Base-by-base conservation (phyloP, 2,888 invertebrate genomes). In the Perithous albicinctus region DNA sequence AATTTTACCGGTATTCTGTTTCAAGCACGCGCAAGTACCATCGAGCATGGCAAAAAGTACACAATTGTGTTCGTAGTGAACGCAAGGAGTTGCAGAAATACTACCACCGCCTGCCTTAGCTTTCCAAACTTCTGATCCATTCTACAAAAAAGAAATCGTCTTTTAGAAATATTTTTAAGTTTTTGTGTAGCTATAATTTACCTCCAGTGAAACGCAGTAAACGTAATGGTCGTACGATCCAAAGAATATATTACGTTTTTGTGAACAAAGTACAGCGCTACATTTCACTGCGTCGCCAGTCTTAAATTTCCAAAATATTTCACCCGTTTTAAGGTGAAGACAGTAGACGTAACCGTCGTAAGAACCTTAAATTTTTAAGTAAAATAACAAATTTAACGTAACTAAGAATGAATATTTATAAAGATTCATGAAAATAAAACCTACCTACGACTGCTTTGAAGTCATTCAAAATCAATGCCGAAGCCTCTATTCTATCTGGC, bases 261-360 rank as follows among this genome's bases (percentile, higher is more conserved):
- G 70, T 38, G 86, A 85, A 83, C 94, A 93, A 64, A 93, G 87
- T 82, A 93, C 86, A 4, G 95, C 94, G 26, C 94, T 94, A 89
- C 96, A 95, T 93, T 97, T 97, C 12, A 97, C 94, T 92, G 95
- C 94, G 51, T 94, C 94, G 0, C 92, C 93, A 3, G 96, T 95
- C 87, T 93, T 91, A 85, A 94, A 95, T 84, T 93, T 93, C 97
- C 97, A 97, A 48, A 93, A 78, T 64, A 95, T 93, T 41, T 91
- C 85, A 64, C 95, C 95, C 74, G 91, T 93, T 32, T 93, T 90
- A 1, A 95, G 89, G 61, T 94, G 89, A 80, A 97, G 93, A 85
- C 95, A 95, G 85, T 97, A 96, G 0, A 98, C 90, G 12, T 93
- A 93, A 4, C 96, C 96, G 92, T 97, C 96, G 91, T 97, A 96